Evolutionary conservation across 2,113 vertebrate genomes (phyloP).

Genomic region (Gymnocephalus cernua): DNA sequence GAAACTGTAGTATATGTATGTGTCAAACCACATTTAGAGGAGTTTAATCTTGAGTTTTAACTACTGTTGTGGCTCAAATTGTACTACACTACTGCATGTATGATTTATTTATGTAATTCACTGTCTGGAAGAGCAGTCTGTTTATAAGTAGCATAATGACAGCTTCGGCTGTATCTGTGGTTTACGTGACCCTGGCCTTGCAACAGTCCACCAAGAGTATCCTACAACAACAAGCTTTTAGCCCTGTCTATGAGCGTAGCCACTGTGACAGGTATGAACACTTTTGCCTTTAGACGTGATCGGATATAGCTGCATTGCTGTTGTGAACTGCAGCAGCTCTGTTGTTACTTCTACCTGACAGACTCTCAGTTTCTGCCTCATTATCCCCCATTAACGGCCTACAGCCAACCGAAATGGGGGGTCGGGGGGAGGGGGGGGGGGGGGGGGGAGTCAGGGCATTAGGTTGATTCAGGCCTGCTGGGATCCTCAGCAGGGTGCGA

Average conservation of each 20-base stretch:
- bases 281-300: not conserved
- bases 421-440: too few relatives aligned
- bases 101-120: not conserved
- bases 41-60: not conserved
- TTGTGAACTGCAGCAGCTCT: constrained; percentile 26
- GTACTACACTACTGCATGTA: not conserved
- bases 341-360: constrained; percentile 56
- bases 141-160: not conserved
- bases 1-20: not conserved
- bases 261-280: not conserved
- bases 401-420: constrained; percentile 16
- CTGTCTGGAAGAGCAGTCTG: not conserved
- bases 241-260: not conserved
- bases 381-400: constrained; percentile 67
- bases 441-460: not conserved
- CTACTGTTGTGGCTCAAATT: not conserved
- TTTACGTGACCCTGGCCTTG: not conserved
- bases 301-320: not conserved
- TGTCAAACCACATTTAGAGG: not conserved
- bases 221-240: not conserved
- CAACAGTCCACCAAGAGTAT: not conserved
- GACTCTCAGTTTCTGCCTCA: constrained; percentile 68
- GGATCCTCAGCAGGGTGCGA: not conserved
- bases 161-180: not conserved
- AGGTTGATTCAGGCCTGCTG: constrained; percentile 40